Conservation (phyloP, 2,888 invertebrate genomes). For the Cephonodes hylas region DNA sequence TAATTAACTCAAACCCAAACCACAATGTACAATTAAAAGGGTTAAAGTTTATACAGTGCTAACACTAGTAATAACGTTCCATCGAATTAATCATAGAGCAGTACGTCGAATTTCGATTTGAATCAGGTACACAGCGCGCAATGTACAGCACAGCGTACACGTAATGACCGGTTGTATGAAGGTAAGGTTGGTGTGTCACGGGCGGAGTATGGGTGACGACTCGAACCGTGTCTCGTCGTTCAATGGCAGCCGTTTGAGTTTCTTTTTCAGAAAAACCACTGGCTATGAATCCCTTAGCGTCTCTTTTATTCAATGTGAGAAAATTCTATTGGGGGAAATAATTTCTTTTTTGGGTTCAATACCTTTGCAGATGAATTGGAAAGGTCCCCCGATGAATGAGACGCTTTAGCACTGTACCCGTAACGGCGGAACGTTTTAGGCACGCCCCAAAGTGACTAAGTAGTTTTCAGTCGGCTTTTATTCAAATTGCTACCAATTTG, state of each 20-base stretch:
- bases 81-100: background rate
- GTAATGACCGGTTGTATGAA: constrained; percentile 1
- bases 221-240: constrained; percentile 43
- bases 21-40: background rate
- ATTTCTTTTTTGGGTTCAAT: constrained; percentile 50
- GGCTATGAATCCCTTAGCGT: constrained; percentile 54
- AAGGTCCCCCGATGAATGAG: constrained; percentile 11
- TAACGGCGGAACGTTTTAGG: constrained; percentile 4
- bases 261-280: constrained; percentile 66
- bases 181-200: constrained; percentile 36
- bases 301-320: constrained; percentile 55
- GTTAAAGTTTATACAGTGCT: background rate
- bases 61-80: background rate
- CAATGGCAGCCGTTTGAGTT: constrained; percentile 54
- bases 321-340: constrained; percentile 67
- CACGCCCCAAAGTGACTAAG: background rate
- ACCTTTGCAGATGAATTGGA: constrained; percentile 29
- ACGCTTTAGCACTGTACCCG: constrained; percentile 7
- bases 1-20: too few species aligned
- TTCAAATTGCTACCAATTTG: background rate
- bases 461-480: background rate
- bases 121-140: background rate
- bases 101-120: background rate
- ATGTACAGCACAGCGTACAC: background rate
- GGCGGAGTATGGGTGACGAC: constrained; percentile 41